Base-by-base conservation (phyloP, 2,888 invertebrate genomes). In the Oxycera nigricornis region DNA sequence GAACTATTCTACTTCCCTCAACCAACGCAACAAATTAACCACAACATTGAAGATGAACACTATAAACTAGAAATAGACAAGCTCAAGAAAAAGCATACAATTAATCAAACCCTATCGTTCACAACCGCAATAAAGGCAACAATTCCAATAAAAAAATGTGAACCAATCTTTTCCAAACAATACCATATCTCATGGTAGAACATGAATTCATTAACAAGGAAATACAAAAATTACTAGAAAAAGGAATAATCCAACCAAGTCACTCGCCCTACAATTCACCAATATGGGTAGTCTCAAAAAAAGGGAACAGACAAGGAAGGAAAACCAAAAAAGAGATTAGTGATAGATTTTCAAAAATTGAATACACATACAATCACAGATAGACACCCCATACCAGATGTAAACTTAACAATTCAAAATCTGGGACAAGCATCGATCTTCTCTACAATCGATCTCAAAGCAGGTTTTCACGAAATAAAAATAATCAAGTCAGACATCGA, bases 371-470 rank as follows among this genome's bases (percentile, higher is more conserved):
- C 62, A n/a, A 62, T 62, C 6, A 62, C 62, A 6, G 62, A 62
- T 39, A 31, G 62, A 35, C 39, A 35, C 22, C 62, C 62, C 9
- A 62, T 62, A 35, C 35, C 62, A 11, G 62, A 62, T 62, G 35
- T 62, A 3, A 62, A 62, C 11, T 2, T 62, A 14, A 62, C 62
- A 6, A 62, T 62, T 9, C 55, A 55, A 55, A 55, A 55, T 22
- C 24, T 55, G 24, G 55, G 55, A 2, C 3, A 55, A 61, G 31
- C 73, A 35, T 26, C 72, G 17, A 17, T 55, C 9, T 55, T 62
- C 39, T 35, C 62, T 6, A 62, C 62, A 30, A 4, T 62, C 55
- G 74, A 74, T 67, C 22, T 74, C 11, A 59, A 74, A 65, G 62
- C 57, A 17, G 39, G 59, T 2, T 62, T 62, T 17, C 35, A 62